Conservation (phyloP, 2,888 invertebrate genomes). For the Lydus trimaculatus region DNA sequence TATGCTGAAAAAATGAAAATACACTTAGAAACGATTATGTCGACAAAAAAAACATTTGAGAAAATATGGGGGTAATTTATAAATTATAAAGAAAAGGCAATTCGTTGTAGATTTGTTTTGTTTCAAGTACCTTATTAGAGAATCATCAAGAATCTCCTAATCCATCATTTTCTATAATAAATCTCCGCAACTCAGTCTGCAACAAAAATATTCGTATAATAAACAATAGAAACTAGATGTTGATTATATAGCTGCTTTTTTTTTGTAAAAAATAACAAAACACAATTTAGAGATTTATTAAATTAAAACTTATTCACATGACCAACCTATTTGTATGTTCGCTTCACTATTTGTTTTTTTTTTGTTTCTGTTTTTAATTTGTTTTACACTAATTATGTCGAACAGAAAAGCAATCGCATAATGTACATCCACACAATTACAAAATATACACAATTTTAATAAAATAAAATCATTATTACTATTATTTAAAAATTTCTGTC, state of each 20-base stretch:
- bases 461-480: background rate
- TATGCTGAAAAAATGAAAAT: background rate
- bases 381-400: background rate
- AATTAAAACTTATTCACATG: constrained; percentile 4
- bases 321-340: background rate
- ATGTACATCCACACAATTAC: background rate
- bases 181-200: background rate
- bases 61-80: background rate
- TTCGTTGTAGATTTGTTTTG: constrained; percentile 5
- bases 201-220: background rate
- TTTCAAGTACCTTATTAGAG: background rate
- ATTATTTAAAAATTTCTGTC: background rate
- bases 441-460: constrained; percentile 5
- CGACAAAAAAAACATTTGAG: background rate
- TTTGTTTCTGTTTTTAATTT: background rate
- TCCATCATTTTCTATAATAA: background rate
- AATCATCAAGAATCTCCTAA: background rate
- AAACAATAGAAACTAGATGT: background rate
- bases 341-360: background rate
- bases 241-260: background rate
- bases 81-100: background rate
- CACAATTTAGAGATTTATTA: constrained; percentile 1
- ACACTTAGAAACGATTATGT: background rate
- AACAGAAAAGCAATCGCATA: background rate
- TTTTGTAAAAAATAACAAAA: constrained; percentile 2